Base-by-base conservation (phyloP, 1,140 invertebrate species). In the Drosophila takahashii region DNA sequence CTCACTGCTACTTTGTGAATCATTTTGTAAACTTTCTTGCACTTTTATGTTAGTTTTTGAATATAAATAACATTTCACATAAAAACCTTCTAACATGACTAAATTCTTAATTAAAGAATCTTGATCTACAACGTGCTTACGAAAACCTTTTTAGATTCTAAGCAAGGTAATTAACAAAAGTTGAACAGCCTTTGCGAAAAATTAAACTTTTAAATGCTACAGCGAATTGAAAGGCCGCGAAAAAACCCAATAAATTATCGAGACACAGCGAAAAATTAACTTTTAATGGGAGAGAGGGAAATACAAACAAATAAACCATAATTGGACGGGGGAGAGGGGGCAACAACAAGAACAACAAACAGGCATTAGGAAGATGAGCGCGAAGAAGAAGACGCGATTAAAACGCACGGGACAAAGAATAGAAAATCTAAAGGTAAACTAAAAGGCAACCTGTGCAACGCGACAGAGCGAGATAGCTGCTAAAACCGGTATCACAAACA, bases 381-480 rank as follows among this genome's bases (percentile, higher is more conserved):
- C 29, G 11, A 47, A 67, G 41, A 13, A 32, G 48, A 51, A 41
- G 39, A 32, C 15, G 41, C 32, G 44, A 60, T 58, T 45, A 22
- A 72, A 42, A 80, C 72, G 66, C 66, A 86, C 70, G 81, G 81
- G 75, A 87, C 56, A 77, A 69, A 71, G 84, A 81, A 89, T 87
- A 79, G 81, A 83, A 70, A 86, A 87, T 87, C 83, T 87, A 87
- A 87, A 86, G 76, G 75, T 89, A 86, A 89, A 77, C 83, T 76
- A 79, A 66, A 81, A 69, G 77, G 78, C 81, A 81, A 86, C 81
- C 81, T 86, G 81, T 66, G 39, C 60, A 70, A 39, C 45, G 50
- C 10, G 45, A 11, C 8, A 52, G 47, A 58, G 57, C 37, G 47
- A 41, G 56, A 61, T 5, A 50, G 51, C 56, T 29, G 54, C 57